Evolutionary conservation across 2,888 invertebrate species (phyloP).

Genomic region (Endomychus coccineus): DNA sequence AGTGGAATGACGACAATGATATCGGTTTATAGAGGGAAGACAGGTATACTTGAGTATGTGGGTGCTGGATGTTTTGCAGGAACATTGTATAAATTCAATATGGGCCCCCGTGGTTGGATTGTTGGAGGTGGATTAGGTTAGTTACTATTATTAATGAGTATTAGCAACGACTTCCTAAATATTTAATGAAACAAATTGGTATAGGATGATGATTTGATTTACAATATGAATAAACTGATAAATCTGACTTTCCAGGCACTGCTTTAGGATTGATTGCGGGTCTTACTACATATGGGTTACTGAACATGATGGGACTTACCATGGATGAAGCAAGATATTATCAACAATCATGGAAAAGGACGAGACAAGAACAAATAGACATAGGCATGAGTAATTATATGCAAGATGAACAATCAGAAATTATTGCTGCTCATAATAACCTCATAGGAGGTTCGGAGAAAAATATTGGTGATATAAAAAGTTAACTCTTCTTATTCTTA

Average conservation of each 20-base stretch:
- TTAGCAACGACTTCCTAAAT: no score
- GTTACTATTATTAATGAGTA: background rate
- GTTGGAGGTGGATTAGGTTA: constrained; percentile 62
- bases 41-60: constrained; percentile 59
- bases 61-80: constrained; percentile 60
- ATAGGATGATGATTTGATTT: no score
- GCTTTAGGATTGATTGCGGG: constrained; percentile 57
- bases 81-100: constrained; percentile 56
- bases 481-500: no score
- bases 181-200: no score
- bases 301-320: constrained; percentile 52
- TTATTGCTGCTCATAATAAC: no score
- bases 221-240: no score
- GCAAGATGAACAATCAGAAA: no score
- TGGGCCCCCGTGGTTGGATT: constrained; percentile 60
- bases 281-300: constrained; percentile 45
- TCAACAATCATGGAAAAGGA: constrained; percentile 47
- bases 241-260: constrained; percentile 45
- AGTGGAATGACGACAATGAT: constrained; percentile 58
- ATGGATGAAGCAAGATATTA: constrained; percentile 59
- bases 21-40: constrained; percentile 60
- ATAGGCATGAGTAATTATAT: no score
- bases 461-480: no score
- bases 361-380: constrained; percentile 37
- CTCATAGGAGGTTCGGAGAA: no score